Conservation (phyloP, 2,888 invertebrate genomes). For the Nemotelus pantherinus region DNA sequence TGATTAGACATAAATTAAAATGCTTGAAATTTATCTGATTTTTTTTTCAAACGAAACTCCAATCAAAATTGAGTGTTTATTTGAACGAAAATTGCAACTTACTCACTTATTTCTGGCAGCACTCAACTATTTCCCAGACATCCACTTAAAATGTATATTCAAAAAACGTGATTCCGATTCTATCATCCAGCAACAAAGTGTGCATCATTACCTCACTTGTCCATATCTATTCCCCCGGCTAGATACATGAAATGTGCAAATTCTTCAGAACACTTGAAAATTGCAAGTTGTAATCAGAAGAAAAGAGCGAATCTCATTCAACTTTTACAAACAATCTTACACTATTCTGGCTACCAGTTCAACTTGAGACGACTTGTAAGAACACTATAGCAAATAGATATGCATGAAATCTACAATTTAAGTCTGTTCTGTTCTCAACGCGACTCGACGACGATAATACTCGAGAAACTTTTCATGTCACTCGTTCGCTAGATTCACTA, state of each 20-base stretch:
- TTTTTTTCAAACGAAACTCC: no score
- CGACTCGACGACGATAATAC: conserved; percentile 20
- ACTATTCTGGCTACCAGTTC: not conserved
- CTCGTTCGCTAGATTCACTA: not conserved
- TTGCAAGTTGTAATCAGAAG: conserved; percentile 8
- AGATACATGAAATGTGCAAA: not conserved
- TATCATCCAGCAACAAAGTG: no score
- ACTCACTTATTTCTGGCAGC: no score
- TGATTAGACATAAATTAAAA: no score
- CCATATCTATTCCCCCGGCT: not conserved
- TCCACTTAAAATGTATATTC: no score
- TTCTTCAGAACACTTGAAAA: conserved; percentile 4
- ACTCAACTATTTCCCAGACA: no score
- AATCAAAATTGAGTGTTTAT: no score
- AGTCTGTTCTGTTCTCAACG: not conserved
- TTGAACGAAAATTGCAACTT: no score
- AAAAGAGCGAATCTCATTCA: not conserved
- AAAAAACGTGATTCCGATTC: no score
- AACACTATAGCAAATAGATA: not conserved
- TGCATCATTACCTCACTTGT: no score
- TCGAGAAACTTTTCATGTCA: conserved; percentile 14
- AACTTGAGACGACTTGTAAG: not conserved
- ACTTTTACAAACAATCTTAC: not conserved
- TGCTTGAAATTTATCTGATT: no score
- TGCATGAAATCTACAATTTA: no score